A percentile compares a stretch with the other conserved stretches of the same genome.
These are phyloP conservation scores for Ernsta delagoae DNA, from an alignment of 2,888 invertebrate species.

Conservation along the genomic window DNA sequence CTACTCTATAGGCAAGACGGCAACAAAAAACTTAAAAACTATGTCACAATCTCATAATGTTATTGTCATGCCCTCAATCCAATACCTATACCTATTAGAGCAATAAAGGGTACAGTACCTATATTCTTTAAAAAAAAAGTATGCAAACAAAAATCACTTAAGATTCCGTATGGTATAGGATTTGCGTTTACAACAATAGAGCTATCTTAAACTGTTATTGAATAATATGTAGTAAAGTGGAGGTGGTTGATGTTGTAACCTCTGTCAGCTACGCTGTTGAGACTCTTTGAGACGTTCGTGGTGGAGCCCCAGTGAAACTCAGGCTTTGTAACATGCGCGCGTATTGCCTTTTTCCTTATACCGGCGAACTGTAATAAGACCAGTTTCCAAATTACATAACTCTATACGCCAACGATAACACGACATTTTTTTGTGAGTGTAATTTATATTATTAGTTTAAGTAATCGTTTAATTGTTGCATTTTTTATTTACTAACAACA, in stretches of 20 bases:
- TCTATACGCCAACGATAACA: not conserved
- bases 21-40: no score
- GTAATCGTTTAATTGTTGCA: not conserved
- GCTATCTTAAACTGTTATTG: slow-evolving; percentile 5
- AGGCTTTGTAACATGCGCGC: slow-evolving; percentile 28
- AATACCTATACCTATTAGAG: no score
- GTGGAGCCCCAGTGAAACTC: slow-evolving; percentile 24
- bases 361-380: slow-evolving; percentile 17
- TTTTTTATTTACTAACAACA: slow-evolving; percentile 14
- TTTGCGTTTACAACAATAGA: not conserved
- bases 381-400: slow-evolving; percentile 12
- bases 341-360: slow-evolving; percentile 15
- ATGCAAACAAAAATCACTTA: no score
- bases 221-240: slow-evolving; percentile 23
- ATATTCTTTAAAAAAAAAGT: no score
- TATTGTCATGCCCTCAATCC: no score
- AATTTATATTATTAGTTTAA: not conserved
- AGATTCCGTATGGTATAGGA: not conserved
- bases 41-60: no score
- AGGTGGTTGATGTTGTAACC: slow-evolving; percentile 31
- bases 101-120: no score
- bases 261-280: slow-evolving; percentile 1
- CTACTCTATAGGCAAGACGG: no score
- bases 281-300: not conserved
- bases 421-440: slow-evolving; percentile 20